Percentiles rank a stretch among this genome's conserved stretches.
Evolutionary conservation across 2,797 vertebrate genomes (phyloP).

Genomic region (Sebastes jordani): DNA sequence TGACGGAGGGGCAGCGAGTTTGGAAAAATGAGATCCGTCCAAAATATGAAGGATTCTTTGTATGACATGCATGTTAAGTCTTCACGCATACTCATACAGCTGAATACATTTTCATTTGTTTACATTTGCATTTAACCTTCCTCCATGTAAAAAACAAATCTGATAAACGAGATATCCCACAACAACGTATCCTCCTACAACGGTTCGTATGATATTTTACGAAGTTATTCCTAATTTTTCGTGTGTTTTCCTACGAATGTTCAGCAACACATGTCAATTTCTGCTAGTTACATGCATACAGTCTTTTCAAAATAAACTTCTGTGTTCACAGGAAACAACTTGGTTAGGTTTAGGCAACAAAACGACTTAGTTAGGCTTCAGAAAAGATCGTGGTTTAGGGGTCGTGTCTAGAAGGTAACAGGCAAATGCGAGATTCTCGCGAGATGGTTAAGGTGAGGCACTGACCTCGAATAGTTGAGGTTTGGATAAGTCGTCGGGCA

Average conservation of each 20-base stretch:
- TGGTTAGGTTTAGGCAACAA: neutral
- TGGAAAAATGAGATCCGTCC: slow-evolving; percentile 77
- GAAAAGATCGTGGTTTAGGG: neutral
- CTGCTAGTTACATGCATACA: neutral
- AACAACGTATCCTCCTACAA: neutral
- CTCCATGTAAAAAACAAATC: slow-evolving; percentile 4
- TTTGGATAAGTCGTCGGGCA: no score
- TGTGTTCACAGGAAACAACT: no score
- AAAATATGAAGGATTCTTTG: slow-evolving; percentile 65
- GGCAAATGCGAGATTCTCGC: no score
- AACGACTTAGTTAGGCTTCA: no score
- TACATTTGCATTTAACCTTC: slow-evolving; percentile 73
- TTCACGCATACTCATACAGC: slow-evolving; percentile 12
- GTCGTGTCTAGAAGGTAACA: no score
- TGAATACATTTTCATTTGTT: slow-evolving; percentile 63
- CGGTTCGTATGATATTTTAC: neutral
- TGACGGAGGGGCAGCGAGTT: slow-evolving; percentile 71
- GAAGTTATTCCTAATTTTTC: neutral
- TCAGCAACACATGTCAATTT: neutral
- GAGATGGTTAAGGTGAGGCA: no score
- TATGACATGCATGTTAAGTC: slow-evolving; percentile 69
- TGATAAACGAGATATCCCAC: slow-evolving; percentile 19
- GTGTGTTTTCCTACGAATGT: no score
- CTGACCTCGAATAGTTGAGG: no score
- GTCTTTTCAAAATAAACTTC: no score